Base-by-base conservation (phyloP, 2,888 invertebrate species). In the Congeria kusceri region DNA sequence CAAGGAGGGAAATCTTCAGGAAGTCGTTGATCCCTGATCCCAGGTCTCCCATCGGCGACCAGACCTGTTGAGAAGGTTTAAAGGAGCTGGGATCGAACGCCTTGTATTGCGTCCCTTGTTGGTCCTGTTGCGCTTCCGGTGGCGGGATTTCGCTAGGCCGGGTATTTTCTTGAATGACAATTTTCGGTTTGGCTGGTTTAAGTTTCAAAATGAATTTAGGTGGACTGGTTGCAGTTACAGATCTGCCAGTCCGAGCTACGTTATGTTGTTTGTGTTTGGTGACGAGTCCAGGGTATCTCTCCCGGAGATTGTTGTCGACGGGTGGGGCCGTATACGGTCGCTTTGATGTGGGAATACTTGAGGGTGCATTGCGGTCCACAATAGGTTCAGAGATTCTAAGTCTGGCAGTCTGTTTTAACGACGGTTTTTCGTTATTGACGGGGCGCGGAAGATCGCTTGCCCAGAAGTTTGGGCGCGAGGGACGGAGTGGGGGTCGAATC, bases 1-100 rank as follows among this genome's bases (percentile, higher is more conserved):
- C 66, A 20, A 66, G 7, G 1, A 77, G 66, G 7, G 79, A 76
- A 53, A 63, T 64, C 57, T 76, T 72, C n/a, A 80, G 64, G 18
- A 82, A 62, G 25, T 78, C 72, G 25, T 78, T 73, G 23, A 82
- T 78, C 7, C 70, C 65, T 9, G 56, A 11, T n/a, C 78, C 82
- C 9, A 78, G 59, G n/a, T 66, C 63, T 0, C 78, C 82, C 15
- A 46, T 44, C 3, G 81, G 81, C 18, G 72, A 76, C 82, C 82
- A 82, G 0, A 82, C 69, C 25, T 76, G 73, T 23, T 78, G 63
- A 11, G 69, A 71, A 27, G 20, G 62, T 44, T 56, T 39, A 29
- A 71, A 71, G 3, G 63, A 23, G 28, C 15, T 57, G 27, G 64
- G 63, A 9, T 28, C 28, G 1, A 32, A 32, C 1, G 64, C 53